phyloP scores from a whole-genome alignment of 1,140 invertebrate genomes.

The Leptoteleia sp. region DNA sequence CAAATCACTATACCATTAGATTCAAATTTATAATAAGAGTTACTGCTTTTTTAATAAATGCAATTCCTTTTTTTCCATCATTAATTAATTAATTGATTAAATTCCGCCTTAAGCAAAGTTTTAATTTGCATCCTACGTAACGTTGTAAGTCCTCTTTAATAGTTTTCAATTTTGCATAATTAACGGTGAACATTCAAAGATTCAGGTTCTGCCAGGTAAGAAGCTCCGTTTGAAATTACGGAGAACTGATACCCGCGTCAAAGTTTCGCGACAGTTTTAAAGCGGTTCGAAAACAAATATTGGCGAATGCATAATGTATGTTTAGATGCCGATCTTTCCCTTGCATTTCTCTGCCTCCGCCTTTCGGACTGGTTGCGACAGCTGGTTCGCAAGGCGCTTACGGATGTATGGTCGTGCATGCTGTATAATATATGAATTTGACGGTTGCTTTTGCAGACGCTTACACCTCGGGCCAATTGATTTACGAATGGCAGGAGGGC shows the following conservation, averaged over 20 bases:
- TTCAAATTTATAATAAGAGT: too few species aligned
- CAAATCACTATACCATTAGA: too few species aligned
- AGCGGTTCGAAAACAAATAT: background rate
- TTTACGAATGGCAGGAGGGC: conserved; percentile 94
- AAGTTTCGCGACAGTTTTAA: conserved; percentile 17
- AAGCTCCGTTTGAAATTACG: background rate
- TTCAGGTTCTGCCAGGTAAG: background rate
- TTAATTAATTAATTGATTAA: too few species aligned
- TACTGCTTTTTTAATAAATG: too few species aligned
- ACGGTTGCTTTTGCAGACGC: conserved; percentile 93
- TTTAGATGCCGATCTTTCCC: conserved; percentile 11
- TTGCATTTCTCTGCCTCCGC: background rate
- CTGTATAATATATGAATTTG: conserved; percentile 61
- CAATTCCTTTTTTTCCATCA: too few species aligned
- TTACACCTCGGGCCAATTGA: conserved; percentile 92
- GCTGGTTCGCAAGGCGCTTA: conserved; percentile 18
- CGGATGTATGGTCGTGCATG: background rate
- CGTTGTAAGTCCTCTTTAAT: too few species aligned
- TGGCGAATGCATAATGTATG: conserved; percentile 38
- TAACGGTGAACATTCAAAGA: background rate
- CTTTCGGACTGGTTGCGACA: conserved; percentile 24
- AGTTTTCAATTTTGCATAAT: too few species aligned
- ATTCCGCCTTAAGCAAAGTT: too few species aligned
- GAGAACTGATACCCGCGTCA: conserved; percentile 2
- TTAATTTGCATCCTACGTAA: too few species aligned